phyloP scores from a whole-genome alignment of 1,140 invertebrate genomes.

The Drosophila arawakana region DNA sequence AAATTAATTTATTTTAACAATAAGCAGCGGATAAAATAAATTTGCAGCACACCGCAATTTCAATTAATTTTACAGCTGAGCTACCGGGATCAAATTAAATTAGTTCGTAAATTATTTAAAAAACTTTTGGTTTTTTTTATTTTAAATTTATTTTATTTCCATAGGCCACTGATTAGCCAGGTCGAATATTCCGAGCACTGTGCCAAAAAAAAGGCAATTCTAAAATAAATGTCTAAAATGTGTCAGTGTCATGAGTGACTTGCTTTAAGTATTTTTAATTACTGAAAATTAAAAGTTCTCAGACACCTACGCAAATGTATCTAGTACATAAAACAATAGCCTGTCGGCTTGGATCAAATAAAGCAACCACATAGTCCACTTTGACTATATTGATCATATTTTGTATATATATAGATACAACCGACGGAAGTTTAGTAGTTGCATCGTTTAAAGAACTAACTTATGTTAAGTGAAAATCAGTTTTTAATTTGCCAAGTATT shows the following conservation, averaged over 20 bases:
- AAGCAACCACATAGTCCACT: conserved; percentile 1
- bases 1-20: conserved; percentile 78
- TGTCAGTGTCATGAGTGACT: conserved; percentile 45
- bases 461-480: neutral
- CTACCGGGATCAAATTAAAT: conserved; percentile 38
- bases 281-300: conserved; percentile 51
- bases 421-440: too few relatives aligned
- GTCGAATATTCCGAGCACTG: conserved; percentile 9
- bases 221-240: conserved; percentile 50
- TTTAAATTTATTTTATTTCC: conserved; percentile 3
- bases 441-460: neutral
- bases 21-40: conserved; percentile 70
- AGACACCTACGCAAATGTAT: conserved; percentile 55
- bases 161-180: conserved; percentile 31
- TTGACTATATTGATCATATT: conserved; percentile 5
- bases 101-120: conserved; percentile 26
- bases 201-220: conserved; percentile 4
- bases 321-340: conserved; percentile 31
- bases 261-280: conserved; percentile 33
- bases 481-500: neutral
- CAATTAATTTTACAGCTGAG: conserved; percentile 73
- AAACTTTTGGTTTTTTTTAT: conserved; percentile 13
- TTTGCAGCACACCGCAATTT: conserved; percentile 68
- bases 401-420: neutral
- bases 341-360: conserved; percentile 28